A percentile compares a stretch with the other conserved stretches of the same genome.
Conservation (phyloP, 2,888 invertebrate species). For the Tetragnatha montana region DNA sequence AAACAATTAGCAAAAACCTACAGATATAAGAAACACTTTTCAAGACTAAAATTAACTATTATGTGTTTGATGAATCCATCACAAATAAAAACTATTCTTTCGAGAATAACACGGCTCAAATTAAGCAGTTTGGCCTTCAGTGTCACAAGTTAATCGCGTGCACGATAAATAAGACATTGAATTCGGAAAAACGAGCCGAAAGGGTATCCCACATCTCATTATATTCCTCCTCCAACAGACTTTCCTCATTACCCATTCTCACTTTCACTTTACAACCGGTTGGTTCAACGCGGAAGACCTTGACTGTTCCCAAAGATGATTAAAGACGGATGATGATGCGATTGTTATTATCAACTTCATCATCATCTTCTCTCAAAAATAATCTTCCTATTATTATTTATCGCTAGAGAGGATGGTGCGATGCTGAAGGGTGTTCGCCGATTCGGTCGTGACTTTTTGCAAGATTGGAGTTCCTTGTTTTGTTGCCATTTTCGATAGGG, state of each 20-base stretch:
- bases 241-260: not conserved
- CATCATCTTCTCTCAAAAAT: not conserved
- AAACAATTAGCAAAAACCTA: too few species aligned
- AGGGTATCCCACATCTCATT: too few species aligned
- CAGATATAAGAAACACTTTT: too few species aligned
- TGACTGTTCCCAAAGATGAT: not conserved
- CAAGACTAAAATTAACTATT: too few species aligned
- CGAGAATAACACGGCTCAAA: too few species aligned
- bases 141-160: too few species aligned
- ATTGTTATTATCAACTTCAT: constrained; percentile 21
- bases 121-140: too few species aligned
- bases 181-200: too few species aligned
- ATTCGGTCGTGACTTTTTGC: not conserved
- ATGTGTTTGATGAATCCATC: too few species aligned
- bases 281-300: not conserved
- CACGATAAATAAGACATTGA: too few species aligned
- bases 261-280: constrained; percentile 29
- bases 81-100: too few species aligned
- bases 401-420: not conserved
- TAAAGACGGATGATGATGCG: not conserved
- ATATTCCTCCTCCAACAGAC: too few species aligned
- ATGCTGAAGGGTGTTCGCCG: not conserved
- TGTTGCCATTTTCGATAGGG: constrained; percentile 1
- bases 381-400: constrained; percentile 9
- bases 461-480: constrained; percentile 12